Base-by-base conservation (phyloP, 2,888 invertebrate species). In the Acholoe squamosa region DNA sequence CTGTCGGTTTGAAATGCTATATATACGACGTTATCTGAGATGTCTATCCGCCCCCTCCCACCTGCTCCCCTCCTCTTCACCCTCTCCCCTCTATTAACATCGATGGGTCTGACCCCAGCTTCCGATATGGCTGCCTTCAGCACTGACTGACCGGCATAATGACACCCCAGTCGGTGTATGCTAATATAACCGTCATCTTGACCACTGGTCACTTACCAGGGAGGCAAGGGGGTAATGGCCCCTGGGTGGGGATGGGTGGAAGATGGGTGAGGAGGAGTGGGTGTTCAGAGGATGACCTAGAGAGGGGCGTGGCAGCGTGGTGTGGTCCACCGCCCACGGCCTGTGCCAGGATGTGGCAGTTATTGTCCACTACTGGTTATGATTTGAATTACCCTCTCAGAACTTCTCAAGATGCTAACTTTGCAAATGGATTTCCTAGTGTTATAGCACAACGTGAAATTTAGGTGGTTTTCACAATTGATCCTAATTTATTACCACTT, bases 131-230 rank as follows among this genome's bases (percentile, higher is more conserved):
- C 22, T 61, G 61, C 61, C 61, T 19, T 61, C 61, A 61, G 61
- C 61, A 61, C 61, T n/a, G 61, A 61, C 28, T 71, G 71, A 71
- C 71, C 71, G 71, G 28, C 28, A 71, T 71, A 71, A 71, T 71
- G 19, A 25, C 14, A 28, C 25, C 71, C 71, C 3, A 28, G 71
- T 71, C 71, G 31, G 71, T 25, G 71, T 71, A 71, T 71, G 71
- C 71, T 71, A 71, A 71, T 71, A 71, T 71, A 71, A 71, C 71
- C 71, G 71, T 71, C 71, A 71, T 71, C 71, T 71, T 71, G 31
- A 71, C 28, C 28, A 61, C 5, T 71, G 71, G 71, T 71, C 71
- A 71, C 71, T 71, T 71, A 25, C 71, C 71, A 14, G 71, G 25
- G 3, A 14, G 28, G n/a, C 12, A 3, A 14, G 71, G 71, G 71